Conservation (phyloP, 2,888 invertebrate genomes). For the Hesperia comma region DNA sequence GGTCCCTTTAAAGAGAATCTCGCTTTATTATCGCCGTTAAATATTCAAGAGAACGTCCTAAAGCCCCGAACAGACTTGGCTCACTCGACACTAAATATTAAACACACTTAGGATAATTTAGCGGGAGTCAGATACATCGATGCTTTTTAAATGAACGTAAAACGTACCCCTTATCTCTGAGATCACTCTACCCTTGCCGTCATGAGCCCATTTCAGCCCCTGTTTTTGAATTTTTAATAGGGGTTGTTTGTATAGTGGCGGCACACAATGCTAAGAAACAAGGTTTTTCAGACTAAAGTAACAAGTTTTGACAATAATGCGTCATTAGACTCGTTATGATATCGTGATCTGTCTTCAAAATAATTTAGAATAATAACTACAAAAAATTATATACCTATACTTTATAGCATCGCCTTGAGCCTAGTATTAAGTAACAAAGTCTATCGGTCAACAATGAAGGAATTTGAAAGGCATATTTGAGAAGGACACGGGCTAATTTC, state of each 20-base stretch:
- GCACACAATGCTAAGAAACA: neutral
- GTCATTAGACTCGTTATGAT: too few species aligned
- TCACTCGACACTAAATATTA: conserved; percentile 43
- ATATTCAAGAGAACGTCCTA: conserved; percentile 35
- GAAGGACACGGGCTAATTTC: conserved; percentile 13
- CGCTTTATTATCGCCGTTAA: conserved; percentile 34
- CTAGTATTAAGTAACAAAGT: conserved; percentile 26
- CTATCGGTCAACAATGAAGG: conserved; percentile 28
- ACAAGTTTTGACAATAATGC: too few species aligned
- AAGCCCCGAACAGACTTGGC: conserved; percentile 22
- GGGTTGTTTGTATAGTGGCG: conserved; percentile 34
- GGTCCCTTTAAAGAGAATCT: conserved; percentile 33
- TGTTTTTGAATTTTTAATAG: conserved; percentile 53
- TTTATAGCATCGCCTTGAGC: conserved; percentile 37
- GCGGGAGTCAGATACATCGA: conserved; percentile 45
- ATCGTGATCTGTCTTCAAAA: too few species aligned
- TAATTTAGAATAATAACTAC: too few species aligned
- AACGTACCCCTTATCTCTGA: conserved; percentile 67
- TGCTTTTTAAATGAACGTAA: conserved; percentile 64
- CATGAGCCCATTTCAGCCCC: conserved; percentile 45
- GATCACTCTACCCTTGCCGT: conserved; percentile 56
- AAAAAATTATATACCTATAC: conserved; percentile 39
- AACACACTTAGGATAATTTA: conserved; percentile 50
- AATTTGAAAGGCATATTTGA: conserved; percentile 36
- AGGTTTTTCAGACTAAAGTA: too few species aligned